Evolutionary conservation across 2,113 vertebrate genomes (phyloP).

Genomic region (Rhea pennata): DNA sequence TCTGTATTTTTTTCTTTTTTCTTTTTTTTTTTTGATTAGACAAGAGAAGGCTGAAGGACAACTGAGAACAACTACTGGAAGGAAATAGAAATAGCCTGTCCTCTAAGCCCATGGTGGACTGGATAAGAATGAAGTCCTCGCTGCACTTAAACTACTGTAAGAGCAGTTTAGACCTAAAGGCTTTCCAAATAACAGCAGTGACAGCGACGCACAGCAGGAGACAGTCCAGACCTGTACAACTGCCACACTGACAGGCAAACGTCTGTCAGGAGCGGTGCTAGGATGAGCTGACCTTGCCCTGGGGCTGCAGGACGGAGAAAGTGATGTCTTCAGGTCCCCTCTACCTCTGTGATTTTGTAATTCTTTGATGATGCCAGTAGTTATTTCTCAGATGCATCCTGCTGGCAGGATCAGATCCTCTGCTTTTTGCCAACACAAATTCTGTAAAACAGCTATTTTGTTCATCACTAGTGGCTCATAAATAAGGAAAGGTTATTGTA

Average conservation of each 20-base stretch:
- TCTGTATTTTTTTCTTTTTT: neutral
- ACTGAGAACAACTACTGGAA: neutral
- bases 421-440: neutral
- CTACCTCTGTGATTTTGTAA: neutral
- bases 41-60: neutral
- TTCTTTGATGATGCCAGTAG: neutral
- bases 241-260: too few species aligned
- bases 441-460: neutral
- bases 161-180: neutral
- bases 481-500: constrained; percentile 5
- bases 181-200: neutral
- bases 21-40: too few species aligned
- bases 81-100: neutral
- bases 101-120: neutral
- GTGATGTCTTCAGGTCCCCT: neutral
- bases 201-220: neutral
- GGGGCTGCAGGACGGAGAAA: neutral
- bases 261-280: neutral
- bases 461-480: neutral
- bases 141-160: neutral
- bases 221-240: too few species aligned
- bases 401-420: neutral
- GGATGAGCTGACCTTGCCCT: neutral
- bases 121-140: neutral
- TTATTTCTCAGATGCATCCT: neutral